phyloP scores from a whole-genome alignment of 2,113 vertebrate genomes.

The Carassius carassius region DNA sequence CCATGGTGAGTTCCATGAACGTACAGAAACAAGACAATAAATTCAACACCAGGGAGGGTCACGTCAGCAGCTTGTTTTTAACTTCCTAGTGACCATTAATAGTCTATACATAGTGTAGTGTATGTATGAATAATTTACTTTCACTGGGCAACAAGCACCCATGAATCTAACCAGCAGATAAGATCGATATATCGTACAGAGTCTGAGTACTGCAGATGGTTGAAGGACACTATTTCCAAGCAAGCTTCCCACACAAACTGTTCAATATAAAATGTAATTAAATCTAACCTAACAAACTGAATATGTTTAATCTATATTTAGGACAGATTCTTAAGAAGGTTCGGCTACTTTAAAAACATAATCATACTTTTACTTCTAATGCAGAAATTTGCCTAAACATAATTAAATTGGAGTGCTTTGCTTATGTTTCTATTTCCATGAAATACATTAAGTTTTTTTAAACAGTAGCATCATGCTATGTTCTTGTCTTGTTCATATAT shows the following conservation, averaged over 20 bases:
- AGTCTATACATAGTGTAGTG: slow-evolving; percentile 63
- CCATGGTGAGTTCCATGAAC: slow-evolving; percentile 28
- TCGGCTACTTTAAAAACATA: not conserved
- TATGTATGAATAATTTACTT: slow-evolving; percentile 69
- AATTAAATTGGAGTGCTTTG: not conserved
- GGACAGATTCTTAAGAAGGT: not conserved
- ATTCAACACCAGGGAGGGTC: slow-evolving; percentile 33
- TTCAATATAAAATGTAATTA: not conserved
- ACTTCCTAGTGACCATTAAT: slow-evolving; percentile 58
- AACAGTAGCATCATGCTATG: not conserved
- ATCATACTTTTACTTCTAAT: not conserved
- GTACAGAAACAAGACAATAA: slow-evolving; percentile 38
- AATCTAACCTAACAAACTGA: not conserved
- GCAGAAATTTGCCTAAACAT: not conserved
- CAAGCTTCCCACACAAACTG: not conserved
- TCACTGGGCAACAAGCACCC: slow-evolving; percentile 53
- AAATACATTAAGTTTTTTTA: not conserved
- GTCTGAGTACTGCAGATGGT: not conserved
- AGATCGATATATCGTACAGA: slow-evolving; percentile 64
- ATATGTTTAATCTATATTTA: not conserved
- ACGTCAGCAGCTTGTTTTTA: slow-evolving; percentile 18
- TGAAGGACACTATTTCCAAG: slow-evolving; percentile 18
- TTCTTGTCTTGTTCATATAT: not conserved
- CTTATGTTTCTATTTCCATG: not conserved
- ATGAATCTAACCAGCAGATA: slow-evolving; percentile 53